A percentile compares a stretch with the other conserved stretches of the same genome.
phyloP scores from a whole-genome alignment of 2,888 invertebrate genomes.

The Polietes domitor region DNA sequence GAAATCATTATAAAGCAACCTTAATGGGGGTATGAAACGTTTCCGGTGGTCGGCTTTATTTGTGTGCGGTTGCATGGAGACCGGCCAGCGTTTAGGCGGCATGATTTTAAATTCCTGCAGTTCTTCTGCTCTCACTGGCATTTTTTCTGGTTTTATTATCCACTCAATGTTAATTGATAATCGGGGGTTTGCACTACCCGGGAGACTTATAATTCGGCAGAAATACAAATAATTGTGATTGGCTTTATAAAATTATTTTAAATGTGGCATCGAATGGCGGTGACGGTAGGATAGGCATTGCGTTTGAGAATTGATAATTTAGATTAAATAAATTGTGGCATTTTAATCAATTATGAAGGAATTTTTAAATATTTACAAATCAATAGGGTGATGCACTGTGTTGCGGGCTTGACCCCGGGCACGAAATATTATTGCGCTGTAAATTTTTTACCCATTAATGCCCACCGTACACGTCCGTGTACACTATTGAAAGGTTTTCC shows the following conservation, averaged over 20 bases:
- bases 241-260: slow-evolving; percentile 15
- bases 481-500: too few relatives aligned
- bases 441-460: too few relatives aligned
- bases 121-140: background rate
- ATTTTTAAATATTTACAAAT: too few relatives aligned
- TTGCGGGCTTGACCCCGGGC: too few relatives aligned
- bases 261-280: background rate
- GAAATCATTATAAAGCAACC: slow-evolving; percentile 6
- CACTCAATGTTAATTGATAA: slow-evolving; percentile 21
- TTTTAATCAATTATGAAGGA: too few relatives aligned
- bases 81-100: background rate
- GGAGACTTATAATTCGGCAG: slow-evolving; percentile 8
- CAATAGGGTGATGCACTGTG: too few relatives aligned
- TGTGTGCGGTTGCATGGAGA: background rate
- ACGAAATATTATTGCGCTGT: too few relatives aligned
- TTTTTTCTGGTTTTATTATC: background rate
- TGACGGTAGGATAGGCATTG: too few relatives aligned
- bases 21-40: background rate
- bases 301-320: too few relatives aligned
- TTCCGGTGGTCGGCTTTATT: background rate
- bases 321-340: too few relatives aligned
- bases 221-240: background rate
- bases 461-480: too few relatives aligned
- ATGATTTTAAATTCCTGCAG: background rate
- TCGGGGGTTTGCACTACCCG: background rate